These are phyloP conservation scores for Baronia brevicornis DNA, from an alignment of 2,888 invertebrate genomes.

Conservation along the genomic window DNA sequence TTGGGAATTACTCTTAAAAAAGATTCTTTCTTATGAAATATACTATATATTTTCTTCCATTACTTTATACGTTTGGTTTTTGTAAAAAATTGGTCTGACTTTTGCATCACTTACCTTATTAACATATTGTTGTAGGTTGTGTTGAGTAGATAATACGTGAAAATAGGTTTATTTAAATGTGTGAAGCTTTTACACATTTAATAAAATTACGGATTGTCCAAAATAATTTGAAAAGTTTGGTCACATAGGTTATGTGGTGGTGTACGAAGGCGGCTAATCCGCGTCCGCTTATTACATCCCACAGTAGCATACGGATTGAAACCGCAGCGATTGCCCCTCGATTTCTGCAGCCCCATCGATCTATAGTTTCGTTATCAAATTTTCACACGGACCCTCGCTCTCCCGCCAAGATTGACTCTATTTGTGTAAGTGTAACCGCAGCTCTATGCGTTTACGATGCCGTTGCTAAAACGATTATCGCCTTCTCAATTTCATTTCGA, in stretches of 20 bases:
- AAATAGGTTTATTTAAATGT: too few relatives aligned
- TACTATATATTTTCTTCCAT: too few relatives aligned
- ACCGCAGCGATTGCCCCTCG: constrained; percentile 64
- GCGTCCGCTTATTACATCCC: constrained; percentile 64
- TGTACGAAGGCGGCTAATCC: constrained; percentile 47
- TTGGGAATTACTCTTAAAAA: too few relatives aligned
- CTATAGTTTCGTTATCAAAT: constrained; percentile 73
- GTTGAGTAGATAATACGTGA: too few relatives aligned
- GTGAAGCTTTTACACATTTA: too few relatives aligned
- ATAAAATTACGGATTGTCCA: constrained; percentile 6
- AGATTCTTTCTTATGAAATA: too few relatives aligned
- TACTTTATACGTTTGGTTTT: too few relatives aligned
- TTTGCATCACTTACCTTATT: too few relatives aligned
- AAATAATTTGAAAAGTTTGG: neutral
- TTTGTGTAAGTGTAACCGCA: constrained; percentile 72
- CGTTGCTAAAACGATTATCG: constrained; percentile 18
- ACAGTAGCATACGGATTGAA: constrained; percentile 67
- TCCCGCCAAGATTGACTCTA: constrained; percentile 69
- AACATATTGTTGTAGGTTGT: too few relatives aligned
- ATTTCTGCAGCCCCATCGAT: constrained; percentile 68
- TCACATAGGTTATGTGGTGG: constrained; percentile 4
- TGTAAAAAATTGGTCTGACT: too few relatives aligned
- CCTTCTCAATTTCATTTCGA: constrained; percentile 30
- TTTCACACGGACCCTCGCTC: constrained; percentile 65
- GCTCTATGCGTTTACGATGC: constrained; percentile 41